Conservation (phyloP, 2,113 vertebrate species). For the Mormyrus lacerda region DNA sequence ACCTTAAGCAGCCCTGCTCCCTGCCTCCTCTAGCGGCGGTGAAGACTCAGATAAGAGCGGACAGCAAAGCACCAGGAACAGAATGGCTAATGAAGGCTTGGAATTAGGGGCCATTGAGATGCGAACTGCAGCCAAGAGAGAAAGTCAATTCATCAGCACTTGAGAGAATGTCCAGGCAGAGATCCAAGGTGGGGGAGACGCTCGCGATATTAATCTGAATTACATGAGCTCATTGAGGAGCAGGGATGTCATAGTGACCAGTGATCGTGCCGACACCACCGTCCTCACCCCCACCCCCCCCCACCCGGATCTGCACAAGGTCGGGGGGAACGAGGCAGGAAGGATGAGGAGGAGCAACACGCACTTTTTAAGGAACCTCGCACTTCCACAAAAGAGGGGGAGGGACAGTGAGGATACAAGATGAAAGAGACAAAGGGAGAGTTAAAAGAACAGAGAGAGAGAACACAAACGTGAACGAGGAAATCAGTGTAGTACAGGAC, state of each 20-base stretch:
- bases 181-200: conserved; percentile 11
- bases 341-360: background rate
- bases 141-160: conserved; percentile 22
- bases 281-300: background rate
- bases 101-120: conserved; percentile 20
- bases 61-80: background rate
- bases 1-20: background rate
- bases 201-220: conserved; percentile 22
- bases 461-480: background rate
- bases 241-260: conserved; percentile 14
- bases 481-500: background rate
- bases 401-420: background rate
- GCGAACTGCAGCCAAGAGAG: conserved; percentile 16
- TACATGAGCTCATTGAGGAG: conserved; percentile 23
- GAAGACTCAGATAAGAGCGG: background rate
- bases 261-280: background rate
- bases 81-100: conserved; percentile 13
- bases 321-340: background rate
- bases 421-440: background rate
- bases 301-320: background rate
- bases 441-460: conserved; percentile 23
- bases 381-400: background rate
- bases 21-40: background rate
- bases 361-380: background rate
- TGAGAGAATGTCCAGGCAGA: conserved; percentile 14